Base-by-base conservation (phyloP, 2,797 vertebrate species). In the Acrossocheilus wenchowensis region DNA sequence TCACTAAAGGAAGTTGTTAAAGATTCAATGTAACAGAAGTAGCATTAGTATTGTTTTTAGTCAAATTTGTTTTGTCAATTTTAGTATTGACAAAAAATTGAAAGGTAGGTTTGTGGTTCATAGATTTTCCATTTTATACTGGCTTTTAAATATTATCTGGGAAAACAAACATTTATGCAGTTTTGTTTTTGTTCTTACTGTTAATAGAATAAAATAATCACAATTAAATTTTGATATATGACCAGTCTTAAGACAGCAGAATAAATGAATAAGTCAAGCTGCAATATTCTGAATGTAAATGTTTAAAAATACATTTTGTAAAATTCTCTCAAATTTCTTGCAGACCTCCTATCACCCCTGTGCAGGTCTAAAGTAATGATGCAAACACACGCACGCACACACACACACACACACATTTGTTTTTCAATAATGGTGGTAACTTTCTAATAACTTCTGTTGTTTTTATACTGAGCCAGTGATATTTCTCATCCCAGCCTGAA, bases 301-400 rank as follows among this genome's bases (percentile, higher is more conserved):
- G n/a, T 23, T 57, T 23, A 23, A 23, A 57, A 57, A 23, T 14
- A 23, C 54, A 57, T 57, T 57, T 57, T 23, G 54, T 57, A 57
- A 23, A 57, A 57, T 57, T 23, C 19, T 19, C 52, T 54, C 17
- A 7, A 54, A 23, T 60, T 60, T 57, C 23, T 57, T 57, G 21
- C 54, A 23, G 54, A 11, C 23, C 23, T 66, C 5, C 30, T 34
- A 30, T 66, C 26, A 34, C n/a, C 12, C 64, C 34, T 36, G 36
- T 9, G 1, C 30, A 36, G 26, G 17, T 36, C 34, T 68, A 68
- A 68, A 19, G 23, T 17, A 64, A 34, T 34, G 26, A 52, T 48
- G n/a, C 79, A 15, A 39, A 88, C 4, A 81, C 43, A 66, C 87
- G 80, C 43, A 66, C 87, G 80, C 66, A 60, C 6, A 88, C 4